These are phyloP conservation scores for Tribolium freemani DNA, from an alignment of 2,888 invertebrate species.

Conservation along the genomic window DNA sequence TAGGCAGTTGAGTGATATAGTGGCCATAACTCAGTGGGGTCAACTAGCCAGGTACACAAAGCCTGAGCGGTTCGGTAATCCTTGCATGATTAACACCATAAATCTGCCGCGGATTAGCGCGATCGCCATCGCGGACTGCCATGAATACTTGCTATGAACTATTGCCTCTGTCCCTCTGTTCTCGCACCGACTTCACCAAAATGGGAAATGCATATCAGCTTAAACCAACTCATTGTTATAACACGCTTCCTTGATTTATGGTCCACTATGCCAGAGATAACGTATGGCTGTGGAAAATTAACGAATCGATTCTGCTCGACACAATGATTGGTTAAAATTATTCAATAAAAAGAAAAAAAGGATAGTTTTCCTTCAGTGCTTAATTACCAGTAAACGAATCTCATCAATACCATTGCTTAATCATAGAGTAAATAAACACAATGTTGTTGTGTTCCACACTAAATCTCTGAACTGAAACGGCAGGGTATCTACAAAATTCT, in stretches of 20 bases:
- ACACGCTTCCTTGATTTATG: conserved; percentile 34
- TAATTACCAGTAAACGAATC: not conserved
- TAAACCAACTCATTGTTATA: conserved; percentile 27
- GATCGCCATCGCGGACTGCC: conserved; percentile 63
- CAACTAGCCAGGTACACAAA: conserved; percentile 66
- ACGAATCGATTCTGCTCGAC: not conserved
- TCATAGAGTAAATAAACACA: conserved; percentile 20
- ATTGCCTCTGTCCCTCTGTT: conserved; percentile 49
- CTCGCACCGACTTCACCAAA: conserved; percentile 16
- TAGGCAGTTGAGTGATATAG: conserved; percentile 68
- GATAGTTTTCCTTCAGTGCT: not conserved
- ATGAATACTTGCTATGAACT: conserved; percentile 59
- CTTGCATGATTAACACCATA: conserved; percentile 76
- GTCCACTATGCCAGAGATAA: conserved; percentile 17
- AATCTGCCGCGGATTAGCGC: conserved; percentile 72
- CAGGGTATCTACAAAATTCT: conserved; percentile 24
- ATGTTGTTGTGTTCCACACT: conserved; percentile 18
- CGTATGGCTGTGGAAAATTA: conserved; percentile 7
- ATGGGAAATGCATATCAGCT: conserved; percentile 18
- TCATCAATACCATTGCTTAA: not conserved
- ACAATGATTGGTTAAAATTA: not conserved
- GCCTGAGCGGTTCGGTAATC: conserved; percentile 69
- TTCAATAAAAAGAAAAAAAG: not conserved
- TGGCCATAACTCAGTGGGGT: conserved; percentile 65
- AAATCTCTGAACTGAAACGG: conserved; percentile 29